Conservation (phyloP, 92 coral and sea anemone genomes). For the Zoanthus sociatus region DNA sequence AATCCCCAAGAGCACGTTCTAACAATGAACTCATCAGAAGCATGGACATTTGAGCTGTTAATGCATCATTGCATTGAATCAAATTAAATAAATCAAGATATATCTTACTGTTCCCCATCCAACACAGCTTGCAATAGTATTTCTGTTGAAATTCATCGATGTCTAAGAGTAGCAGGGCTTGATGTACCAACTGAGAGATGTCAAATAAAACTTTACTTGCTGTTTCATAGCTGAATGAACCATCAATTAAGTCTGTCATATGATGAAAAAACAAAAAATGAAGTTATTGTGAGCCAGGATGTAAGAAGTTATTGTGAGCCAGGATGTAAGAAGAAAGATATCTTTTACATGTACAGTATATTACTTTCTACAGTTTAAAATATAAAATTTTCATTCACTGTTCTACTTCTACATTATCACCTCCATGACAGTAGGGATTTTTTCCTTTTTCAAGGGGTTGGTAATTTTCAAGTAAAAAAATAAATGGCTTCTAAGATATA, state of each 20-base stretch:
- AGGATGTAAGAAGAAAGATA: not conserved
- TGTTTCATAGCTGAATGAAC: constrained; percentile 46
- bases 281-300: too few species aligned
- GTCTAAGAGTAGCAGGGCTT: constrained; percentile 42
- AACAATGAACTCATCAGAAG: constrained; percentile 78
- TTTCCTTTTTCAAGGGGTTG: too few species aligned
- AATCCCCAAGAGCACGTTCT: constrained; percentile 89
- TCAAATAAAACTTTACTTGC: constrained; percentile 61
- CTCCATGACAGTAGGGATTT: too few species aligned
- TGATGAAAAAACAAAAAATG: not conserved
- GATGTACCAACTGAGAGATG: constrained; percentile 60
- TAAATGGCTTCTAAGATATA: too few species aligned
- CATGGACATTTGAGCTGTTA: constrained; percentile 60
- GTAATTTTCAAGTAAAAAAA: too few species aligned
- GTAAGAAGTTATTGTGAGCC: too few species aligned
- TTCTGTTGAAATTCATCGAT: constrained; percentile 65
- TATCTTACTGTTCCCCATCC: constrained; percentile 73
- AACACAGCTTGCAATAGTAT: constrained; percentile 60
- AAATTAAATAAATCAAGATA: constrained; percentile 68
- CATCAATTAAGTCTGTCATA: constrained; percentile 22
- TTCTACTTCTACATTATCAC: too few species aligned
- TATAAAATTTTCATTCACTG: too few species aligned
- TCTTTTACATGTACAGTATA: too few species aligned
- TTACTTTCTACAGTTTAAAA: too few species aligned
- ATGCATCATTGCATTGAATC: constrained; percentile 55